Evolutionary conservation across 2,888 invertebrate genomes (phyloP), one percentile per base, ranked within the genome.

Genomic region (Lithophane leautieri): DNA sequence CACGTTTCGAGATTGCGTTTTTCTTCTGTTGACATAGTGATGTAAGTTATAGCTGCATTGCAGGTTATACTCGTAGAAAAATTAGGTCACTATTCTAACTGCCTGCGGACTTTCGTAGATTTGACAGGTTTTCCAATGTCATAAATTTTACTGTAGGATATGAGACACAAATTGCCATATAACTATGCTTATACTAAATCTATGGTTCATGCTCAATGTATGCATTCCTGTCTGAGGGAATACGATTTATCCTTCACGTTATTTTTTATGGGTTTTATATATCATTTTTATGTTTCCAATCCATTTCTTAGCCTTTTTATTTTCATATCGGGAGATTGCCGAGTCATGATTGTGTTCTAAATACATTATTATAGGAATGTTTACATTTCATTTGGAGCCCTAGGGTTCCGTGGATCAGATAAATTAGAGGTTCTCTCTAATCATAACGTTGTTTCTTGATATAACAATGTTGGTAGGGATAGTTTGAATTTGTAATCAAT

Each of bases 1-100:
- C 14, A 76, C 19, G 9, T 47, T 66, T 70, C 56, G 25, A 73
- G 70, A 77, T 70, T 42, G 76, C 78, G 73, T 83, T 89, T 83
- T 90, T 86, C 66, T 77, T 63, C 54, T 11, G 34, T 28, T 65
- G 79, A 79, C 81, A 69, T 77, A 61, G 79, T 85, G 81, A 83
- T 83, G 82, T 73, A 86, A 78, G 70, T 79, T 78, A 87, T 68
- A 90, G 88, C 94, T 94, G 95, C 95, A 95, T 87, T 95, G 96
- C 95, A 94, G 95, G 91, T 92, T 89, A 88, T 89, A n/a, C n/a
- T n/a, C n/a, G n/a, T n/a, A 92, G 89, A 93, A 93, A 94, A 95
- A 94, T 93, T 93, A 90, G 95, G 95, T 94, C 95, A 93, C 77
- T 82, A 85, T 87, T 86, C 84, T 88, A 88, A 86, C 83, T 80